phyloP scores from a whole-genome alignment of 2,113 vertebrate genomes.

The Apus apus region DNA sequence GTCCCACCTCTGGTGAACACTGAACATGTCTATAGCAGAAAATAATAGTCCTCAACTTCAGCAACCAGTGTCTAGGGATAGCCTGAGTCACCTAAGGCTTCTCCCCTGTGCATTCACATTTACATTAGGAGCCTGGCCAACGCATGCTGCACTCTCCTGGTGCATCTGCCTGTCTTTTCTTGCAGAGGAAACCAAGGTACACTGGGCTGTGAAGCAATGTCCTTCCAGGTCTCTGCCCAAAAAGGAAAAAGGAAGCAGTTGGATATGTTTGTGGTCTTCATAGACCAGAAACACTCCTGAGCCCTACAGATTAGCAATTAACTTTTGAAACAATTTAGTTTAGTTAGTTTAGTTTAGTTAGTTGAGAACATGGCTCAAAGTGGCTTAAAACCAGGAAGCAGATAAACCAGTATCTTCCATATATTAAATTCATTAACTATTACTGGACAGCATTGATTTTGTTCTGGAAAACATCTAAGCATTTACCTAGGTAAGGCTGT shows the following conservation, averaged over 20 bases:
- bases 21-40: neutral
- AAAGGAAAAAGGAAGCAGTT: neutral
- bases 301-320: neutral
- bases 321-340: neutral
- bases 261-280: neutral
- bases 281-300: neutral
- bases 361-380: neutral
- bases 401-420: neutral
- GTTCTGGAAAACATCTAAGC: neutral
- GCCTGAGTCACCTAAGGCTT: neutral
- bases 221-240: neutral
- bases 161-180: neutral
- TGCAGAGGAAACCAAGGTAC: neutral
- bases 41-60: neutral
- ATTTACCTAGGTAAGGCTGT: neutral
- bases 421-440: neutral
- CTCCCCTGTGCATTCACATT: neutral
- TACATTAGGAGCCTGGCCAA: neutral
- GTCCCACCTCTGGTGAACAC: neutral
- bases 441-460: neutral
- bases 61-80: neutral
- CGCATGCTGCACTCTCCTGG: neutral
- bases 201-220: fast-evolving
- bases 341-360: neutral
- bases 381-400: neutral